Evolutionary conservation across 2,797 vertebrate species (phyloP).

Genomic region (Vireo griseus): DNA sequence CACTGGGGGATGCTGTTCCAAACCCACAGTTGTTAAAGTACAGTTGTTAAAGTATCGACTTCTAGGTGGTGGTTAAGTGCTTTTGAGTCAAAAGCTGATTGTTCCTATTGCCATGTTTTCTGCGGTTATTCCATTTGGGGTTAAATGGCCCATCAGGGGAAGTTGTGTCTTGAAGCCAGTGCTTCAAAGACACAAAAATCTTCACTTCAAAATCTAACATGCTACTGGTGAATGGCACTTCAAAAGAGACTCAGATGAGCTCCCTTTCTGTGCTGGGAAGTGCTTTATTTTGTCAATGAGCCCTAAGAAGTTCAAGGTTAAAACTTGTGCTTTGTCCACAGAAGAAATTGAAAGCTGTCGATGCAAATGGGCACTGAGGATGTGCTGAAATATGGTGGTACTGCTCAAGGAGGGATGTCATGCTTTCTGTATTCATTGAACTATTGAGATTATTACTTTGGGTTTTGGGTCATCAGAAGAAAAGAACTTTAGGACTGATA

Average conservation of each 20-base stretch:
- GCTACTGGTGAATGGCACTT: neutral
- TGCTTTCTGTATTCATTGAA: neutral
- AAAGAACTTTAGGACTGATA: neutral
- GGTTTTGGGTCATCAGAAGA: neutral
- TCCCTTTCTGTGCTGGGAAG: neutral
- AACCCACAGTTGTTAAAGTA: neutral
- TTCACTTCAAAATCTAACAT: neutral
- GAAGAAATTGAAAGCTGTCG: neutral
- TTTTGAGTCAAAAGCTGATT: neutral
- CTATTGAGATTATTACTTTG: neutral
- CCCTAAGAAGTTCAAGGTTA: neutral
- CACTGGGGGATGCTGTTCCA: neutral
- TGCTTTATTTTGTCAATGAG: neutral
- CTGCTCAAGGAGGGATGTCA: neutral
- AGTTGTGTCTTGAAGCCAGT: neutral
- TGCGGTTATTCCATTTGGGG: neutral
- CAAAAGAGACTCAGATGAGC: neutral
- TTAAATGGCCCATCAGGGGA: neutral
- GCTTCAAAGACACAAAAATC: neutral
- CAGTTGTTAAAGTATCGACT: neutral
- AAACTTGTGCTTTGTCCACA: neutral
- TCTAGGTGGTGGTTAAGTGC: neutral
- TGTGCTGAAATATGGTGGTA: fast-evolving
- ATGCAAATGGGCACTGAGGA: fast-evolving
- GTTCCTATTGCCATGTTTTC: neutral